Conservation (phyloP, 2,113 vertebrate species). For the Halichoeres trimaculatus region DNA sequence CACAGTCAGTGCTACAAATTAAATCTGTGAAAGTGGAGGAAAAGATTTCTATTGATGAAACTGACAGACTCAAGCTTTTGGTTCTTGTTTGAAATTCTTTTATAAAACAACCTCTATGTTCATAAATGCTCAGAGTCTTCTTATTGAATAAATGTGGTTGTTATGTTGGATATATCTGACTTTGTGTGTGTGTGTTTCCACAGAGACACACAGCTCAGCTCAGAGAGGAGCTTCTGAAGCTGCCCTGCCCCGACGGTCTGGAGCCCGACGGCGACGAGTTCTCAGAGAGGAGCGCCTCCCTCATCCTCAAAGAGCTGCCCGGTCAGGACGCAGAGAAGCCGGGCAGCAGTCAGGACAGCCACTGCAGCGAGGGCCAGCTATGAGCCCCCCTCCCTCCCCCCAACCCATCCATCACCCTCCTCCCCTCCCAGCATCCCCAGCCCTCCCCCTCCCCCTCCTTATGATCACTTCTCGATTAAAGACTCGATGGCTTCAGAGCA, state of each 20-base stretch:
- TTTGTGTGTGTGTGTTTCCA: neutral
- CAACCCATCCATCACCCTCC: constrained; percentile 42
- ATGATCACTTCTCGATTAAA: constrained; percentile 67
- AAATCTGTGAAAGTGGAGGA: too few relatives aligned
- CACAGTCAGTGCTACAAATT: too few relatives aligned
- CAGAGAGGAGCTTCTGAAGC: constrained; percentile 95
- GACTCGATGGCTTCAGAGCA: constrained; percentile 92
- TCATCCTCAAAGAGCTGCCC: constrained; percentile 86
- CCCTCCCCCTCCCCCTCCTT: constrained; percentile 59
- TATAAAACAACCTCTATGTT: too few relatives aligned
- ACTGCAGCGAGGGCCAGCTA: constrained; percentile 91
- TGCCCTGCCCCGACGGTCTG: constrained; percentile 94
- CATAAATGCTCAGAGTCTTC: too few relatives aligned
- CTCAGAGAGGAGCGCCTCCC: constrained; percentile 85
- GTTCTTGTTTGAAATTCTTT: too few relatives aligned
- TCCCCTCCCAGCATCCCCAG: constrained; percentile 67
- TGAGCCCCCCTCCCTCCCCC: constrained; percentile 80
- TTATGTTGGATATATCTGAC: neutral
- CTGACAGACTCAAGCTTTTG: too few relatives aligned
- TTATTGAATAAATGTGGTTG: too few relatives aligned
- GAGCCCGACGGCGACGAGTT: constrained; percentile 90
- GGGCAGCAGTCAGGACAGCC: constrained; percentile 90
- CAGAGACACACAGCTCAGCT: constrained; percentile 98
- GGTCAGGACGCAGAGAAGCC: constrained; percentile 89
- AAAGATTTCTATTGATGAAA: too few relatives aligned